Evolutionary conservation across 2,888 invertebrate species (phyloP).

Genomic region (Orthosia gothica): DNA sequence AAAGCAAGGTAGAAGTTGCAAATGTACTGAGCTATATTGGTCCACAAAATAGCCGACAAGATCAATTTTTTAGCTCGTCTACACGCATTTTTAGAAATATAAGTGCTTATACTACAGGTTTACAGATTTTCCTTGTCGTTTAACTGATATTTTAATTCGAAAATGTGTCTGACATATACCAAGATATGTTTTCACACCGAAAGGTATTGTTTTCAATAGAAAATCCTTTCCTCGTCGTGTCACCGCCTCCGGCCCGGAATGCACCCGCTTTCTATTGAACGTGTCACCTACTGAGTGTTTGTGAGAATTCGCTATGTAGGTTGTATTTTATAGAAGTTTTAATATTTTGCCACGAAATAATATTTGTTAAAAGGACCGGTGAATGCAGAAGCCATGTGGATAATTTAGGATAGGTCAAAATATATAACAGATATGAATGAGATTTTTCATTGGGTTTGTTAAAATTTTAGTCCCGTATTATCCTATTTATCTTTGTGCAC

Average conservation of each 20-base stretch:
- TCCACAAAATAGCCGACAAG: too few species aligned
- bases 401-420: too few species aligned
- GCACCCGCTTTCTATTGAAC: constrained; percentile 30
- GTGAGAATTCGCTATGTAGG: constrained; percentile 9
- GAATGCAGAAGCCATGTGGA: not conserved
- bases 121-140: not conserved
- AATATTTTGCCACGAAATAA: not conserved
- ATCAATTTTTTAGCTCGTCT: too few species aligned
- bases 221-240: constrained; percentile 19
- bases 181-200: not conserved
- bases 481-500: too few species aligned
- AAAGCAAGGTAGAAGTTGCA: too few species aligned
- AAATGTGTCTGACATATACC: not conserved
- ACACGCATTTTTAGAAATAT: too few species aligned
- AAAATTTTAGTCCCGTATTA: too few species aligned
- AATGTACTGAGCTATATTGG: too few species aligned
- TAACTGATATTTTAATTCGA: not conserved
- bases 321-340: not conserved
- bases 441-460: too few species aligned
- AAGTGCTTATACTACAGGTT: too few species aligned
- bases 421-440: too few species aligned
- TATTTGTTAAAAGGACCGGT: not conserved
- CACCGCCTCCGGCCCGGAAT: constrained; percentile 34
- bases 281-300: constrained; percentile 5
- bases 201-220: constrained; percentile 26